A percentile compares a stretch with the other conserved stretches of the same genome.
Conservation (phyloP, 2,113 vertebrate genomes). For the Psophia crepitans region DNA sequence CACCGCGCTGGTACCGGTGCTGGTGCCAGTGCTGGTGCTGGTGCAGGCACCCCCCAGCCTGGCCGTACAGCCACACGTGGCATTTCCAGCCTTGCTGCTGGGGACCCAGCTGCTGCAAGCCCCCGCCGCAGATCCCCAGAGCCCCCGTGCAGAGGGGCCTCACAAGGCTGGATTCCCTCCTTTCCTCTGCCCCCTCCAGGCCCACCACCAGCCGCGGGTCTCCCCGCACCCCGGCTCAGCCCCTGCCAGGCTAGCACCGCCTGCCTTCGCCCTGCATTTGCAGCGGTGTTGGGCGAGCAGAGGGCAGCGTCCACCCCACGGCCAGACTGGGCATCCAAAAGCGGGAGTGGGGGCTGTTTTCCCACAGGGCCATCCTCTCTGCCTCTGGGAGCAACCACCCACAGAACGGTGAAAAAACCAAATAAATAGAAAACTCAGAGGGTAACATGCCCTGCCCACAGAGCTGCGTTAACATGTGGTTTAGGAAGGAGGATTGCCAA, state of each 20-base stretch:
- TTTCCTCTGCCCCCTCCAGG: background rate
- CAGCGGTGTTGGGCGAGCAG: fast-evolving
- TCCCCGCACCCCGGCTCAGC: background rate
- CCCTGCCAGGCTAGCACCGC: background rate
- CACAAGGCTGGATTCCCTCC: background rate
- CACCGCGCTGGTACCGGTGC: fast-evolving
- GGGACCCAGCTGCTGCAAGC: background rate
- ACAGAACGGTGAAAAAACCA: background rate
- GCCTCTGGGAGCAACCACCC: background rate
- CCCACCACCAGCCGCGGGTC: background rate
- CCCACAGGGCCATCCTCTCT: background rate
- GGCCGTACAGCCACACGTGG: fast-evolving
- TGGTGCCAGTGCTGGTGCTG: background rate
- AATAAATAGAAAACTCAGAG: background rate
- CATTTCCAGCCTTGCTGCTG: background rate
- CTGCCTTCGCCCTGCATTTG: background rate
- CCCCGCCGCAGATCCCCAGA: background rate
- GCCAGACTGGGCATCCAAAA: background rate
- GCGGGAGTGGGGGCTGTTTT: background rate
- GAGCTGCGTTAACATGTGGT: background rate
- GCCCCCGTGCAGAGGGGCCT: background rate
- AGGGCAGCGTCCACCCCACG: background rate
- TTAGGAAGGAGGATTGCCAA: background rate
- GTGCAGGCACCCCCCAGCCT: background rate
- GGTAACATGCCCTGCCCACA: background rate